These are phyloP conservation scores for Microtus oregoni DNA, from an alignment of 2,113 vertebrate genomes.

Conservation along the genomic window DNA sequence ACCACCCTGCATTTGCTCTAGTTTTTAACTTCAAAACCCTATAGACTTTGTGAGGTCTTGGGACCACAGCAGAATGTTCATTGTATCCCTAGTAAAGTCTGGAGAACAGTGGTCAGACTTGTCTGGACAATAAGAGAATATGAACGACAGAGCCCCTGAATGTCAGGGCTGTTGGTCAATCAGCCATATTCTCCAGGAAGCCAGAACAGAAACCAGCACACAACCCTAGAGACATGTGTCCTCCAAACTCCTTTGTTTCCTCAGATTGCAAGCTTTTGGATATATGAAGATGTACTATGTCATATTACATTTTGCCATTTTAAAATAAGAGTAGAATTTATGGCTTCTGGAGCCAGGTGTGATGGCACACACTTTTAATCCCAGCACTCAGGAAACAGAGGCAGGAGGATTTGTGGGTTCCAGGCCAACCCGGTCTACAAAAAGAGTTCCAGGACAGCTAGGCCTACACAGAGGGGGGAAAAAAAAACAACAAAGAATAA, in stretches of 20 bases:
- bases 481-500: too few relatives aligned
- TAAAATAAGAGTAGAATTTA: not conserved
- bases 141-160: not conserved
- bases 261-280: not conserved
- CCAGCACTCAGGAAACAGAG: not conserved
- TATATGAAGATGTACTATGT: not conserved
- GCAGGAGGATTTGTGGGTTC: not conserved
- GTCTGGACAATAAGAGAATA: not conserved
- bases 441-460: not conserved
- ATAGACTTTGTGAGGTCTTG: not conserved
- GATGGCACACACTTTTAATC: not conserved
- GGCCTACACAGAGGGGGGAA: not conserved
- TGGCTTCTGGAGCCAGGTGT: not conserved
- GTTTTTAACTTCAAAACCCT: not conserved
- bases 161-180: fast-evolving
- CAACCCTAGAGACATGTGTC: not conserved
- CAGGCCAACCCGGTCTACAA: not conserved
- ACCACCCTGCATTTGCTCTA: not conserved
- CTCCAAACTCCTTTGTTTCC: not conserved
- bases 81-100: not conserved
- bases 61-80: not conserved
- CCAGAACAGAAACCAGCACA: not conserved
- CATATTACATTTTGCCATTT: not conserved
- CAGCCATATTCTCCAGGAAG: not conserved
- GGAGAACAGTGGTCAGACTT: not conserved